A percentile compares a stretch with the other conserved stretches of the same genome.
Conservation (phyloP, 2,113 vertebrate genomes). For the Pionites leucogaster region DNA sequence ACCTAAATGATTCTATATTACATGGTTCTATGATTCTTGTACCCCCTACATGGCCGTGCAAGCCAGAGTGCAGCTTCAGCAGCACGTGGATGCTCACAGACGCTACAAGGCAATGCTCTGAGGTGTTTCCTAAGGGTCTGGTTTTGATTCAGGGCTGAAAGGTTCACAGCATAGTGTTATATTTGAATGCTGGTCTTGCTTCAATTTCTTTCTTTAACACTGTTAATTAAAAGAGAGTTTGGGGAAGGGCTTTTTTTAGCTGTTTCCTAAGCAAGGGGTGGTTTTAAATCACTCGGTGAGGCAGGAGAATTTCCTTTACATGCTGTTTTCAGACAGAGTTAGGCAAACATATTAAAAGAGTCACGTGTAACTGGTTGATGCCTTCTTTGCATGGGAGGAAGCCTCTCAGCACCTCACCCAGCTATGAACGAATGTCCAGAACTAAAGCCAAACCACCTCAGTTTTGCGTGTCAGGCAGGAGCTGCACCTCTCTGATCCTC, state of each 20-base stretch:
- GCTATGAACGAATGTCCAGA: not conserved
- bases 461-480: not conserved
- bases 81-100: fast-evolving
- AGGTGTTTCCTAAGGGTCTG: not conserved
- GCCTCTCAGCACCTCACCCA: not conserved
- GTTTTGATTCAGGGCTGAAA: not conserved
- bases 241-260: not conserved
- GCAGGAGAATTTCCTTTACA: not conserved
- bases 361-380: not conserved
- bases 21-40: not conserved
- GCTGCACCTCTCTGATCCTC: not conserved
- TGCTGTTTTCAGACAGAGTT: not conserved
- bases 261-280: not conserved
- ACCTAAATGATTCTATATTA: not conserved
- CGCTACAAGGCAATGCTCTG: not conserved
- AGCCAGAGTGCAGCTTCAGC: not conserved
- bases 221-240: not conserved
- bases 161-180: fast-evolving
- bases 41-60: not conserved
- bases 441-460: not conserved
- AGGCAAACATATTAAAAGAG: not conserved
- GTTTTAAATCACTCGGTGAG: not conserved
- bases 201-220: not conserved
- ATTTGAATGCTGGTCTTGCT: not conserved
- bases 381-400: not conserved